Percentiles rank a stretch among this genome's conserved stretches.
Conservation (phyloP, 2,797 vertebrate species). For the Gadopsis bispinosus region DNA sequence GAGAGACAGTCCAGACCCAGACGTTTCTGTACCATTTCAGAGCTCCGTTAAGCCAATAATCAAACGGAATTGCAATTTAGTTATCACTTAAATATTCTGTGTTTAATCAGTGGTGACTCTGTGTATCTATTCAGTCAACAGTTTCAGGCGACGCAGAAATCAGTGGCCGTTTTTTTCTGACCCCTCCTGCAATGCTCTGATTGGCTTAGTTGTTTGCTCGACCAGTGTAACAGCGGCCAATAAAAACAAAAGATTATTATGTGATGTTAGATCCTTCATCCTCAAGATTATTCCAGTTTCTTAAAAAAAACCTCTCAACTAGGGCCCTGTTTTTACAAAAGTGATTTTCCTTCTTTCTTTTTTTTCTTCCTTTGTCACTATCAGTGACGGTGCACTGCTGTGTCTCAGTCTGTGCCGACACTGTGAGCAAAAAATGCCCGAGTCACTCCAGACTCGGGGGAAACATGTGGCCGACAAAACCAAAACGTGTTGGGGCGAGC, state of each 20-base stretch:
- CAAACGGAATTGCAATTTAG: not conserved
- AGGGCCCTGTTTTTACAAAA: slow-evolving; percentile 25
- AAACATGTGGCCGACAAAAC: slow-evolving; percentile 21
- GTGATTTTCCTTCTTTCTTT: not conserved
- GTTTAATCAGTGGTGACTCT: not conserved
- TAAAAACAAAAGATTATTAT: not conserved
- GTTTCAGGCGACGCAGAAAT: not conserved
- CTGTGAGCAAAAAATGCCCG: slow-evolving; percentile 49
- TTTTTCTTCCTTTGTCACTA: slow-evolving; percentile 25
- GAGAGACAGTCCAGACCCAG: not conserved
- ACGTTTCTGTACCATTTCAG: not conserved
- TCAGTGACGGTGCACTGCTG: slow-evolving; percentile 67
- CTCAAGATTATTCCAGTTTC: not conserved
- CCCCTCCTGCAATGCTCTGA: not conserved
- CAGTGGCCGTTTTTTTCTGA: not conserved
- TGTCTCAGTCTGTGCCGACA: slow-evolving; percentile 62
- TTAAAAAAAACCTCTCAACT: not conserved
- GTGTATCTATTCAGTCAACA: not conserved
- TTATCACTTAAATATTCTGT: not conserved
- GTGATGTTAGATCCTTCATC: not conserved
- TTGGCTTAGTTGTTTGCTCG: too few relatives aligned
- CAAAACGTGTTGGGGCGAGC: not conserved
- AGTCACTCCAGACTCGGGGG: slow-evolving; percentile 26
- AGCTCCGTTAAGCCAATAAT: not conserved
- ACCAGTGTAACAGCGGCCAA: too few relatives aligned